A percentile compares a stretch with the other conserved stretches of the same genome.
Conservation (phyloP, 2,888 invertebrate genomes). For the Amblyteles armatorius region DNA sequence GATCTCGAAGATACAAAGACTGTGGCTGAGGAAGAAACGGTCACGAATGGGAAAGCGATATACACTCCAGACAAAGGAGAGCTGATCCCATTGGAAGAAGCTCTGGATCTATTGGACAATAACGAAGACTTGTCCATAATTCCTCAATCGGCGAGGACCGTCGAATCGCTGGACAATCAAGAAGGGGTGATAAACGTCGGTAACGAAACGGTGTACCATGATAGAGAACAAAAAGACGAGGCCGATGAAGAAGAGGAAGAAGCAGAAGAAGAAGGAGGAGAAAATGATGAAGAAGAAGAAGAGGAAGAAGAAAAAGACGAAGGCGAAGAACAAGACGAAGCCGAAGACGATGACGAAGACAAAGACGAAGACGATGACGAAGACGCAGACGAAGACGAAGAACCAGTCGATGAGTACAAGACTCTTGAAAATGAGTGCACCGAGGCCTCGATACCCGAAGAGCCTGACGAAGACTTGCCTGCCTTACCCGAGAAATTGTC, state of each 20-base stretch:
- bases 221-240: slow-evolving; percentile 20
- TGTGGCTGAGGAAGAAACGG: slow-evolving; percentile 68
- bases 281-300: slow-evolving; percentile 7
- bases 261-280: slow-evolving; percentile 20
- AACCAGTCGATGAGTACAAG: slow-evolving; percentile 2
- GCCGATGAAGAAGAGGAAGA: slow-evolving; percentile 33
- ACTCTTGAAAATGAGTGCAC: slow-evolving; percentile 13
- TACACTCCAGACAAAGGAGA: slow-evolving; percentile 65
- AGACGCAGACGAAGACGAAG: slow-evolving; percentile 21
- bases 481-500: slow-evolving; percentile 83
- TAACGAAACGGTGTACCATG: slow-evolving; percentile 6
- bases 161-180: slow-evolving; percentile 13
- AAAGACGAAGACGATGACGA: slow-evolving; percentile 20
- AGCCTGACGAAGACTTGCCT: slow-evolving; percentile 77
- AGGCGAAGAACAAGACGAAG: slow-evolving; percentile 8
- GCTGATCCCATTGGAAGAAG: slow-evolving; percentile 80
- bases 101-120: slow-evolving; percentile 77
- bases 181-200: neutral
- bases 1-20: slow-evolving; percentile 59
- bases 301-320: slow-evolving; percentile 28
- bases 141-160: slow-evolving; percentile 10
- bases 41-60: slow-evolving; percentile 39
- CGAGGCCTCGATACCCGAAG: slow-evolving; percentile 64
- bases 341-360: slow-evolving; percentile 33
- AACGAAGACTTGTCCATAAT: slow-evolving; percentile 69